Evolutionary conservation across 2,797 vertebrate species (phyloP), one percentile per base, ranked within the genome.

Genomic region (Parambassis ranga): DNA sequence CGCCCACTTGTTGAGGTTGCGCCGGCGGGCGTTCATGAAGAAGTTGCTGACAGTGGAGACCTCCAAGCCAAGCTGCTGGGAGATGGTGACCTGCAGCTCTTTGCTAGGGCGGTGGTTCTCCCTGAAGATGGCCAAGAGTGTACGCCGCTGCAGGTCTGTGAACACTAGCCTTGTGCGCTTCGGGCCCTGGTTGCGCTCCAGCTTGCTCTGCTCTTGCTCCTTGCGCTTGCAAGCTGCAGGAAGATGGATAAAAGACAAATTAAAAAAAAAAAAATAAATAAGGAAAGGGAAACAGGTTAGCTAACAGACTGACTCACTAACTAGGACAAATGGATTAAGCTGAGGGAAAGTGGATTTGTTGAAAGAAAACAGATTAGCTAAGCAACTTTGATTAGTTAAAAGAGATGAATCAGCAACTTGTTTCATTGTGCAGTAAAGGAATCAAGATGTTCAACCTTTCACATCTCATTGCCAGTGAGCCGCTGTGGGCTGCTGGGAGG

Each of bases 11-110:
- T 93, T 94, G 87, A 94, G 18, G 75, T 94, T 95, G 78, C 94
- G 92, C 51, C 94, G 90, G 50, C 94, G 93, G 47, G 94, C 93
- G 4, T 95, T 95, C 94, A 95, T 95, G 90, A 95, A 95, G 92
- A 95, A 95, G 87, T 95, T 95, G 92, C 92, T 93, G 69, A 95
- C 94, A 0, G 94, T 95, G 73, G 93, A 93, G 3, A 93, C 92
- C 92, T 94, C 94, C 70, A 95, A 89, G 79, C 94, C 94, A 42
- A 95, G 91, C 85, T 94, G 94, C 77, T 94, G 94, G 47, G 94
- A 92, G 68, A 95, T 94, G 87, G 94, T 94, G 87, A 94, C 80
- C 88, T 95, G 94, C 70, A 94, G 91, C 81, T 95, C 94, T 52
- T 94, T 94, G 89, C 92, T 90, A 0, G 94, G 94, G 37, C 93